Base-by-base conservation (phyloP, 2,888 invertebrate species). In the Heliconius charithonia region DNA sequence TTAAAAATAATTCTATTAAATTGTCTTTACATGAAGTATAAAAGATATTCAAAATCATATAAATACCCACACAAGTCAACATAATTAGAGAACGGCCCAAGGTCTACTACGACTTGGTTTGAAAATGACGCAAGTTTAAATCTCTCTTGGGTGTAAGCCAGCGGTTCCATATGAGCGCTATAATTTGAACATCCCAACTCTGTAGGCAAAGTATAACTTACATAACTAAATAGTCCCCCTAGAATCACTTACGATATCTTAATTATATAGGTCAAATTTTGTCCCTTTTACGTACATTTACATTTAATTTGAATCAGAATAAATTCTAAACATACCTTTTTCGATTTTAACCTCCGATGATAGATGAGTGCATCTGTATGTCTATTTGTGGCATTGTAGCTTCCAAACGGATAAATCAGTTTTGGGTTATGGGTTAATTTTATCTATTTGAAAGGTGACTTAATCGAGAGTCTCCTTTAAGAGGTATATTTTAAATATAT, bases 61-160 rank as follows among this genome's bases (percentile, higher is more conserved):
- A 62, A 32, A 32, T n/a, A n/a, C 41, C 41, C 66, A n/a, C 22
- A 29, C 72, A 72, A 37, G 32, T 59, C 32, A 72, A 59, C 37
- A 51, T 66, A 76, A 32, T 78, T 66, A 73, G 75, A 66, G 73
- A 80, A 77, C 73, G 76, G 71, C 77, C 77, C 76, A 79, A 79
- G 80, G 79, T 79, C 74, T 79, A 56, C 74, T 79, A 56, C 56
- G 65, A 71, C 67, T 65, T 78, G 79, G 80, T 80, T 81, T 81
- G 82, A 72, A 81, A 80, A 80, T 80, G 80, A 81, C 73, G 41
- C 59, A 80, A 79, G 76, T 79, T 78, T 79, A 80, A 80, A 81
- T 81, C 79, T 81, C 79, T 72, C 71, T 82, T 82, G 81, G 82
- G 73, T 78, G 45, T 78, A 73, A 80, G 83, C 83, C 83, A 83